Conservation (phyloP, 1,140 invertebrate genomes). For the Drosophila kanapiae region DNA sequence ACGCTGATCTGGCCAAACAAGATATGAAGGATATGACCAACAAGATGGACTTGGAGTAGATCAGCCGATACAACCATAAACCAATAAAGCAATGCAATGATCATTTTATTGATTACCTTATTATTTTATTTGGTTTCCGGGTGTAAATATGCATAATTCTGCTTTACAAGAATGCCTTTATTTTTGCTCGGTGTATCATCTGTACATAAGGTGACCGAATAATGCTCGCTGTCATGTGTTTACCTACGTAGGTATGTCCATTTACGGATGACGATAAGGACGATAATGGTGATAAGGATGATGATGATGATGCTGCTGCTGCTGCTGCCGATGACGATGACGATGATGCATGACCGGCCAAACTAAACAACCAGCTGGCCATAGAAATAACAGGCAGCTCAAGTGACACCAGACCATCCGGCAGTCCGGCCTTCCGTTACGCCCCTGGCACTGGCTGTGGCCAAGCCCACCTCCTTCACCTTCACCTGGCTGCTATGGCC, state of each 20-base stretch:
- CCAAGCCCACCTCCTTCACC: no score
- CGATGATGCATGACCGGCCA: constrained; percentile 42
- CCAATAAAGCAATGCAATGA: background rate
- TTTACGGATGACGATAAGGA: constrained; percentile 20
- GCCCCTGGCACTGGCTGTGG: background rate
- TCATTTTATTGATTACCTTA: background rate
- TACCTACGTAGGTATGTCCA: constrained; percentile 47
- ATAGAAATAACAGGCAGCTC: constrained; percentile 32
- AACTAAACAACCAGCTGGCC: constrained; percentile 51
- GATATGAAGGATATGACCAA: no score
- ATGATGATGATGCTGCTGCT: background rate
- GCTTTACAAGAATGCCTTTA: background rate
- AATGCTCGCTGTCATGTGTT: constrained; percentile 43
- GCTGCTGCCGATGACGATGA: constrained; percentile 15
- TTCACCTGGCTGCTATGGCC: constrained; percentile 3
- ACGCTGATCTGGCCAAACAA: constrained; percentile 59
- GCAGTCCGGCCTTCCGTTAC: constrained; percentile 2
- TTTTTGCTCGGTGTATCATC: constrained; percentile 13
- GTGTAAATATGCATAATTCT: background rate
- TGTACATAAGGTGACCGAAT: constrained; percentile 34
- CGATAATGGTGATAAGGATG: background rate
- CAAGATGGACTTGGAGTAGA: constrained; percentile 3
- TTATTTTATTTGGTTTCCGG: no score
- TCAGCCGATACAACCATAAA: background rate
- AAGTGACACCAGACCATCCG: constrained; percentile 26